Evolutionary conservation across 2,113 vertebrate species (phyloP).

Genomic region (Actinemys pallida): DNA sequence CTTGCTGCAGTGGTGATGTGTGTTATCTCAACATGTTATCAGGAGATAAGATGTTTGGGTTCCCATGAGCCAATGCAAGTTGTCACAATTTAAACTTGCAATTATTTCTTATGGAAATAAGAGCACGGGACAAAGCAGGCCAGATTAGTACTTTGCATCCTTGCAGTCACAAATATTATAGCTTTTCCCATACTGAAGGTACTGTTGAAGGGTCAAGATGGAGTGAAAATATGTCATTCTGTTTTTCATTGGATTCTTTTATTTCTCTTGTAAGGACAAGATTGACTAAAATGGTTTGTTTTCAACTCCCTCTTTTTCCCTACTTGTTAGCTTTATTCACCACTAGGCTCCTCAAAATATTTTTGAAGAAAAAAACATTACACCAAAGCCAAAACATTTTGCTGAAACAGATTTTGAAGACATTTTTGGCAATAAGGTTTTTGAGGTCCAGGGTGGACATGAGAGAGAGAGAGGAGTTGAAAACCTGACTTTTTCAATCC

Average conservation of each 20-base stretch:
- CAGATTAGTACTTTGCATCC: slow-evolving; percentile 1
- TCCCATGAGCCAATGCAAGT: slow-evolving; percentile 41
- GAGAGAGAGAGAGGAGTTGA: background rate
- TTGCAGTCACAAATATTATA: background rate
- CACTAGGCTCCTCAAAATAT: background rate
- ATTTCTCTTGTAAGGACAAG: slow-evolving; percentile 37
- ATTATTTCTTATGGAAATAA: slow-evolving; percentile 63
- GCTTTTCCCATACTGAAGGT: background rate
- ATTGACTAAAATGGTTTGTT: slow-evolving; percentile 38
- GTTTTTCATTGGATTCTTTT: slow-evolving; percentile 1
- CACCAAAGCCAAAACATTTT: background rate
- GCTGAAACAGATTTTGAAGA: background rate
- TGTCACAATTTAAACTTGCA: slow-evolving; percentile 63
- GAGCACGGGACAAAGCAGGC: slow-evolving; percentile 30
- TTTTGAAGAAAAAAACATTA: background rate
- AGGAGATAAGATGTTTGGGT: slow-evolving; percentile 56
- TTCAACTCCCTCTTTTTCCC: background rate
- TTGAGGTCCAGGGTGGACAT: accelerated
- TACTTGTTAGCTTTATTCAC: background rate
- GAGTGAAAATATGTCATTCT: background rate
- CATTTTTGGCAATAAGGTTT: background rate
- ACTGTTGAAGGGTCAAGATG: background rate
- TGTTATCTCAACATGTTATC: slow-evolving; percentile 57
- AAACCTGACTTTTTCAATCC: background rate
- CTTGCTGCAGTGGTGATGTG: slow-evolving; percentile 59